Base-by-base conservation (phyloP, 2,797 vertebrate genomes). In the Octomys mimax region DNA sequence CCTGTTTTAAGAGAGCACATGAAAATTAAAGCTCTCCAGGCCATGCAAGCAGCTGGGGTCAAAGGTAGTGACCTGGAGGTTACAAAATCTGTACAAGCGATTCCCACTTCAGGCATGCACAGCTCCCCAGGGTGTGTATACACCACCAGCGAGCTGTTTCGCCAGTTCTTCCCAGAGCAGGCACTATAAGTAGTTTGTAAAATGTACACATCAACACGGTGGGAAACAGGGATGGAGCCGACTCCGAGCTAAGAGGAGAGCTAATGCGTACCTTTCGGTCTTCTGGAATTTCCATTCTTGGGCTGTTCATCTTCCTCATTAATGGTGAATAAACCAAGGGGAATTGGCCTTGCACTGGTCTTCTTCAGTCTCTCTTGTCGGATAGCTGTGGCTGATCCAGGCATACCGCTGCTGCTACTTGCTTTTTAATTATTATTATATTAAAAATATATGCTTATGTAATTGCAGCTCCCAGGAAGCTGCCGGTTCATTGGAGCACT, bases 291-390 rank as follows among this genome's bases (percentile, higher is more conserved):
- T 96, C 98, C 99, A 11, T 98, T 98, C 98, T 98, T 99, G 96
- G 99, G 99, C 98, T 99, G 99, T 97, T 99, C 99, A 94, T 99
- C 99, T 98, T 99, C 99, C 98, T 99, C 99, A 8, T 98, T 99
- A 98, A 99, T 99, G 98, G 99, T 99, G 98, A 99, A 99, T 93
- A 99, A 99, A 87, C 98, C 99, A 33, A 98, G 98, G 93, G 99
- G 98, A 97, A 98, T 97, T 80, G 99, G 98, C 96, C 99, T 99
- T 97, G 98, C 98, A 98, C 98, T 98, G 97, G 98, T 98, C 98
- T 99, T 99, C 98, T 99, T 99, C 98, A 99, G 96, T 91, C 98
- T 99, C 97, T 99, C 98, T 97, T 99, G 99, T 85, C 98, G 98
- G 88, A 98, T 81, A 82, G 96, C 95, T 95, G 97, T 87, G 95